Evolutionary conservation across 2,888 invertebrate genomes (phyloP).

Genomic region (Clanis bilineata): DNA sequence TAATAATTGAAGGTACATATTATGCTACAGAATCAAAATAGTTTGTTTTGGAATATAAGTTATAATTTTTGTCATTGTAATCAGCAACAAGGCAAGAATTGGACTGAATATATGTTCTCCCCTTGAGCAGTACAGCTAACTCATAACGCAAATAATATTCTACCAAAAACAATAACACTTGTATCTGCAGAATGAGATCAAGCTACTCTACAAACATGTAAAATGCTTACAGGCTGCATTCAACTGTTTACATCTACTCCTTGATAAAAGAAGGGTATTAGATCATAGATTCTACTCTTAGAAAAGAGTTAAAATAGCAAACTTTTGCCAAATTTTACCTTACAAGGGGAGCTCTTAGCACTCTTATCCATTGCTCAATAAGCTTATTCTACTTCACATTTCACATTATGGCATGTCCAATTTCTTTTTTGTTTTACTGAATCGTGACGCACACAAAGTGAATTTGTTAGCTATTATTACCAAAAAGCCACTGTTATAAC

Average conservation of each 20-base stretch:
- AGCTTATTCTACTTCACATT: constrained; percentile 67
- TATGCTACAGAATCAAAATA: background rate
- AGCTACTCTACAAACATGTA: constrained; percentile 13
- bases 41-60: background rate
- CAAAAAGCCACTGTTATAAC: constrained; percentile 75
- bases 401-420: constrained; percentile 68
- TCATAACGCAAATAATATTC: constrained; percentile 1
- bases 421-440: constrained; percentile 47
- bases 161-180: constrained; percentile 8
- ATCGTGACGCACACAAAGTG: constrained; percentile 70
- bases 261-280: constrained; percentile 7
- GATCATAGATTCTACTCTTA: constrained; percentile 13
- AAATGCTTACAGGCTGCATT: background rate
- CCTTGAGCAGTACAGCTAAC: constrained; percentile 9
- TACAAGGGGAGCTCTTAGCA: constrained; percentile 75
- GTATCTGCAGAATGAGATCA: constrained; percentile 10
- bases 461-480: constrained; percentile 70
- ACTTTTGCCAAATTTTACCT: constrained; percentile 71
- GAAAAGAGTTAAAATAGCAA: constrained; percentile 45
- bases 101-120: constrained; percentile 2
- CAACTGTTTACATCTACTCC: constrained; percentile 12
- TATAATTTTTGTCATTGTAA: background rate
- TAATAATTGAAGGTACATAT: background rate
- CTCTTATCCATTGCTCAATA: constrained; percentile 75
- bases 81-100: constrained; percentile 5